These are phyloP conservation scores for Drosophila erecta DNA, from an alignment of 1,140 invertebrate genomes.

Conservation along the genomic window DNA sequence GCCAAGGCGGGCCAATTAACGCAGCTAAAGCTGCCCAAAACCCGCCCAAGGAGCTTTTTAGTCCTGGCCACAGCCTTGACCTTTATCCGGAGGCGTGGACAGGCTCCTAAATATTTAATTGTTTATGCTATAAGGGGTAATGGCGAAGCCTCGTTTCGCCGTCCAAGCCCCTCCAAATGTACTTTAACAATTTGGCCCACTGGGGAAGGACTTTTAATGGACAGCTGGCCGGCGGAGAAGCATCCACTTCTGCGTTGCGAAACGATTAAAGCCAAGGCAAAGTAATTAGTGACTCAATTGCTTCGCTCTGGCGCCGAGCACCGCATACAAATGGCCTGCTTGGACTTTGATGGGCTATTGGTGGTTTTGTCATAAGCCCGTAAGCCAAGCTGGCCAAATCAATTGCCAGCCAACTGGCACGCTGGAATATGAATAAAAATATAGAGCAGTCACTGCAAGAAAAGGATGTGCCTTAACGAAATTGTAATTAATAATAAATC, in stretches of 20 bases:
- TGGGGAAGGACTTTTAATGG: slow-evolving; percentile 69
- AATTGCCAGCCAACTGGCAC: slow-evolving; percentile 41
- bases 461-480: background rate
- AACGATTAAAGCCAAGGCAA: slow-evolving; percentile 68
- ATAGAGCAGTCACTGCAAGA: slow-evolving; percentile 12
- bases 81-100: slow-evolving; percentile 69
- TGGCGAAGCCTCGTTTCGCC: background rate
- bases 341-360: slow-evolving; percentile 50
- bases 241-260: slow-evolving; percentile 14
- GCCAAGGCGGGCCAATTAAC: slow-evolving; percentile 66
- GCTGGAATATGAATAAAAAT: slow-evolving; percentile 45
- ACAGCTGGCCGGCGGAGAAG: slow-evolving; percentile 34
- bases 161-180: slow-evolving; percentile 10
- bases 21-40: slow-evolving; percentile 60
- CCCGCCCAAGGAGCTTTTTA: slow-evolving; percentile 39
- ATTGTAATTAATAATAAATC: too few species aligned
- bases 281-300: slow-evolving; percentile 83
- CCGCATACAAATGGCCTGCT: slow-evolving; percentile 67
- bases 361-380: slow-evolving; percentile 51
- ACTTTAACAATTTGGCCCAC: slow-evolving; percentile 56
- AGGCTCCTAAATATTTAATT: slow-evolving; percentile 76
- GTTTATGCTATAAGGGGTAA: slow-evolving; percentile 61
- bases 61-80: slow-evolving; percentile 68
- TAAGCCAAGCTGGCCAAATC: slow-evolving; percentile 45
- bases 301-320: slow-evolving; percentile 58